phyloP scores from a whole-genome alignment of 2,888 invertebrate genomes.

The Reticulitermes lucifugus region DNA sequence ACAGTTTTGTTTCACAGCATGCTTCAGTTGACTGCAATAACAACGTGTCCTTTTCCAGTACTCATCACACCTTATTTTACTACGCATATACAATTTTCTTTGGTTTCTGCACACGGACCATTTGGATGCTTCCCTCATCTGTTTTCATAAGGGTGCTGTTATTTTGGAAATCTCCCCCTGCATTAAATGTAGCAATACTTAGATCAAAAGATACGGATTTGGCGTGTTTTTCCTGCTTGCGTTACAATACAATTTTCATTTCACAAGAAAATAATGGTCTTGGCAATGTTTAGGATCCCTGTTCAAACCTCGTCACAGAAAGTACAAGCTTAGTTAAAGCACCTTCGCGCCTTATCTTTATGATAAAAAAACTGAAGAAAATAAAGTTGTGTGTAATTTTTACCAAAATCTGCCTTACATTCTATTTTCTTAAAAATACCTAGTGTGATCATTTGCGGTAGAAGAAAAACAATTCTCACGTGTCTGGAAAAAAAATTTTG shows the following conservation, averaged over 20 bases:
- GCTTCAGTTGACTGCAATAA: neutral
- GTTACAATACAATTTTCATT: conserved; percentile 41
- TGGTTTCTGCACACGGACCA: conserved; percentile 50
- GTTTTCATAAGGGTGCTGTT: conserved; percentile 54
- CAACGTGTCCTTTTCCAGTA: neutral
- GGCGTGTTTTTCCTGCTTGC: conserved; percentile 43
- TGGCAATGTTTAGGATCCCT: conserved; percentile 69
- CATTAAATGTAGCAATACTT: conserved; percentile 46
- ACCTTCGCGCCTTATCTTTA: conserved; percentile 80
- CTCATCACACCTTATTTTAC: neutral
- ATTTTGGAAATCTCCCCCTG: conserved; percentile 46
- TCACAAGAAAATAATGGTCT: conserved; percentile 56
- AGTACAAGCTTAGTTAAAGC: conserved; percentile 79
- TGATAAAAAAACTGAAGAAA: conserved; percentile 63
- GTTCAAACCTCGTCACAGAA: conserved; percentile 66
- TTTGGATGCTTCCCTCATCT: conserved; percentile 50
- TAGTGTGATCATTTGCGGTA: conserved; percentile 55
- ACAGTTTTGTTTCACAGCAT: neutral
- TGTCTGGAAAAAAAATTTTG: conserved; percentile 48
- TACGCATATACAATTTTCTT: conserved; percentile 1
- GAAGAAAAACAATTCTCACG: conserved; percentile 54
- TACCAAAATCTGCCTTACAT: conserved; percentile 76
- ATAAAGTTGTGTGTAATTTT: conserved; percentile 68
- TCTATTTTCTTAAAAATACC: conserved; percentile 69
- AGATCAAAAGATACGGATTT: conserved; percentile 45